Evolutionary conservation across 1,140 invertebrate genomes (phyloP).

Genomic region (Rhopalosiphum maidis): DNA sequence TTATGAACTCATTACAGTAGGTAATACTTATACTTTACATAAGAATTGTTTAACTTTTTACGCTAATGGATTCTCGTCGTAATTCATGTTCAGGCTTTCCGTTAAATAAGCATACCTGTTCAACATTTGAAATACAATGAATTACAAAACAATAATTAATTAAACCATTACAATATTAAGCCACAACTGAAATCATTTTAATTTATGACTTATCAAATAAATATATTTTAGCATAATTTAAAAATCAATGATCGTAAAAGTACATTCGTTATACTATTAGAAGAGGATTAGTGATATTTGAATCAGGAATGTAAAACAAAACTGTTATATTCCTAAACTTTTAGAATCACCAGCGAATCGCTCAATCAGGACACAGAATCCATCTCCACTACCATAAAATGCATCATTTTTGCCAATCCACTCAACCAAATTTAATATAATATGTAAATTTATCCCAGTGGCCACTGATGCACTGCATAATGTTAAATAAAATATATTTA

Average conservation of each 20-base stretch:
- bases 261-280: no score
- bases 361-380: not conserved
- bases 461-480: no score
- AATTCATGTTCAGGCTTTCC: not conserved
- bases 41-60: not conserved
- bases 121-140: not conserved
- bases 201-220: not conserved
- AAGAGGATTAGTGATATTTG: not conserved
- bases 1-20: not conserved
- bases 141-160: not conserved
- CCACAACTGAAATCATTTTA: not conserved
- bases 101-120: not conserved
- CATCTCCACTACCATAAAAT: not conserved
- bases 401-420: not conserved
- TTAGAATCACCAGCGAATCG: not conserved
- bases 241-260: no score
- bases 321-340: not conserved
- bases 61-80: not conserved
- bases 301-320: not conserved
- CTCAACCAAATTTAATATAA: not conserved
- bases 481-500: not conserved
- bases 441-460: not conserved
- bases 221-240: constrained; percentile 34
- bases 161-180: not conserved
- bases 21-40: not conserved